Evolutionary conservation across 2,113 vertebrate genomes (phyloP).

Genomic region (Mastomys natalensis): DNA sequence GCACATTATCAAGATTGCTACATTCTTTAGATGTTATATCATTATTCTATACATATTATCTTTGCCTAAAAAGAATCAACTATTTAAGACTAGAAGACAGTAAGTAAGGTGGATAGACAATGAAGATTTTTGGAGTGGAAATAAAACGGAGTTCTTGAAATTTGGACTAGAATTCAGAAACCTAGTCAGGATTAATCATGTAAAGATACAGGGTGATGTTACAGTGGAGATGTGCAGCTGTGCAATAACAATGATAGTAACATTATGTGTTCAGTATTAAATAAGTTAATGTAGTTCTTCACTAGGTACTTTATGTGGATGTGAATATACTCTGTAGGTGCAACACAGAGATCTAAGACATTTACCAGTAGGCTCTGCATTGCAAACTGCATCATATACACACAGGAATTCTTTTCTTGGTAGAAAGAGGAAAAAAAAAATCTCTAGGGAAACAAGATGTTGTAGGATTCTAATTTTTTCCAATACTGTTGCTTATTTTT

Average conservation of each 20-base stretch:
- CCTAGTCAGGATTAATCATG: neutral
- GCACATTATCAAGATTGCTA: neutral
- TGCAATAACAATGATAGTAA: neutral
- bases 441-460: neutral
- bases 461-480: neutral
- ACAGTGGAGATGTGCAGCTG: neutral
- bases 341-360: neutral
- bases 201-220: neutral
- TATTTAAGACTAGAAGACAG: neutral
- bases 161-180: neutral
- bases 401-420: neutral
- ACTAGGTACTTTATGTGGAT: neutral
- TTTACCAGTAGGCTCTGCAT: neutral
- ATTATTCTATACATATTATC: neutral
- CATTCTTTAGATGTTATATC: neutral
- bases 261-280: neutral
- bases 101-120: neutral
- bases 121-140: neutral
- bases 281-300: neutral
- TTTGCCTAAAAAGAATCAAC: neutral
- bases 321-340: neutral
- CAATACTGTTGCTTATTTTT: neutral
- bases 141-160: accelerated
- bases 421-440: neutral
- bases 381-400: neutral